phyloP scores from a whole-genome alignment of 2,797 vertebrate genomes.

The Natrix natrix region DNA sequence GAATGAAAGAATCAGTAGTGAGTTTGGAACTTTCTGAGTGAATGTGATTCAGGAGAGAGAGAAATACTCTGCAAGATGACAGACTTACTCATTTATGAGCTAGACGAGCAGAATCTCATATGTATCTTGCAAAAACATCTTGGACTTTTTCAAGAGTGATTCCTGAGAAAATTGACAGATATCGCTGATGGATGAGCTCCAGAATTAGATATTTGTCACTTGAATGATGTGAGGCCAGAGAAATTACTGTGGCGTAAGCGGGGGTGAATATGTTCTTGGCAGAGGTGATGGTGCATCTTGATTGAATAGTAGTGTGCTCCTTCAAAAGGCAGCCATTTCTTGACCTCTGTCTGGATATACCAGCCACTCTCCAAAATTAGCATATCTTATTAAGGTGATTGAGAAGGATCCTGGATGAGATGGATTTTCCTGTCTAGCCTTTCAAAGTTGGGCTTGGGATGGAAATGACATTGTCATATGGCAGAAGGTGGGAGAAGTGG shows the following conservation, averaged over 20 bases:
- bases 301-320: background rate
- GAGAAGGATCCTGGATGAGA: background rate
- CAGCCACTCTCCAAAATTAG: background rate
- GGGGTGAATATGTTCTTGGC: background rate
- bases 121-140: background rate
- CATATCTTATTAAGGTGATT: background rate
- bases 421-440: background rate
- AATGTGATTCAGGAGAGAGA: background rate
- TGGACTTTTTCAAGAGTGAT: background rate
- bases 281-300: background rate
- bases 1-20: background rate
- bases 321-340: background rate
- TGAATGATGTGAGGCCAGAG: background rate
- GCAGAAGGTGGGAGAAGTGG: background rate
- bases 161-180: background rate
- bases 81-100: background rate
- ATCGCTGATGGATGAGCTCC: background rate
- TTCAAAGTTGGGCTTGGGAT: background rate
- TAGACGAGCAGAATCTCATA: background rate
- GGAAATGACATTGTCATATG: background rate
- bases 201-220: background rate
- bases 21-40: background rate
- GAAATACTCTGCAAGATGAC: background rate
- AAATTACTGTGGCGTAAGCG: background rate
- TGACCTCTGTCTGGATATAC: background rate